phyloP scores from a whole-genome alignment of 2,113 vertebrate genomes.

The Myotis davidii region DNA sequence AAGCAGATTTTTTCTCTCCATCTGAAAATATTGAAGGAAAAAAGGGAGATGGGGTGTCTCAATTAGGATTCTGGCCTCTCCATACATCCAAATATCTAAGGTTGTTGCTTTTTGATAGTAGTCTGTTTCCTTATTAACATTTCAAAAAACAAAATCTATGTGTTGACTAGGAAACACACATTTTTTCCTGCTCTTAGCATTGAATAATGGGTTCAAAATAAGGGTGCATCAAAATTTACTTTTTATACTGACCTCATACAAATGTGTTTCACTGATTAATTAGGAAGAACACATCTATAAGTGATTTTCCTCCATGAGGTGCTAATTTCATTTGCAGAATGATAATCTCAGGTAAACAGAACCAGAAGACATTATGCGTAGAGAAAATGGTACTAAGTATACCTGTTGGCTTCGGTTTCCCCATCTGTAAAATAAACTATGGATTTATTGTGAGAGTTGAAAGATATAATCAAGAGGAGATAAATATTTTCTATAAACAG shows the following conservation, averaged over 20 bases:
- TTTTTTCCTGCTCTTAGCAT: not conserved
- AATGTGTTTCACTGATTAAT: constrained; percentile 5
- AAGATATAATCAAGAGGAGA: not conserved
- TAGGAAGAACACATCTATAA: not conserved
- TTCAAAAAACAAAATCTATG: not conserved
- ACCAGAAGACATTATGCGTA: not conserved
- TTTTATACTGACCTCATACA: not conserved
- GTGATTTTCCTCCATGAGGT: not conserved
- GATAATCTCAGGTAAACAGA: not conserved
- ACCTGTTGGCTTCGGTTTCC: not conserved
- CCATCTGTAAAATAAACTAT: not conserved
- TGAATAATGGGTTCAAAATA: not conserved
- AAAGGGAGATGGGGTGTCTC: fast-evolving
- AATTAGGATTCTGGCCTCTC: not conserved
- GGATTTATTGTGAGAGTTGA: not conserved
- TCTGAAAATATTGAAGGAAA: not conserved
- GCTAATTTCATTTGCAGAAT: not conserved
- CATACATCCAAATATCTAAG: not conserved
- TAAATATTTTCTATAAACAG: not conserved
- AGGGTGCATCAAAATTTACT: not conserved
- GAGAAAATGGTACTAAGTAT: not conserved
- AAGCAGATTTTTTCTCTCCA: not conserved
- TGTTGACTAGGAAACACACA: not conserved
- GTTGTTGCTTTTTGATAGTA: not conserved
- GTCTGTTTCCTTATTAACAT: not conserved